These are phyloP conservation scores for Pogoniulus pusillus DNA, from an alignment of 2,797 vertebrate species.

Conservation along the genomic window DNA sequence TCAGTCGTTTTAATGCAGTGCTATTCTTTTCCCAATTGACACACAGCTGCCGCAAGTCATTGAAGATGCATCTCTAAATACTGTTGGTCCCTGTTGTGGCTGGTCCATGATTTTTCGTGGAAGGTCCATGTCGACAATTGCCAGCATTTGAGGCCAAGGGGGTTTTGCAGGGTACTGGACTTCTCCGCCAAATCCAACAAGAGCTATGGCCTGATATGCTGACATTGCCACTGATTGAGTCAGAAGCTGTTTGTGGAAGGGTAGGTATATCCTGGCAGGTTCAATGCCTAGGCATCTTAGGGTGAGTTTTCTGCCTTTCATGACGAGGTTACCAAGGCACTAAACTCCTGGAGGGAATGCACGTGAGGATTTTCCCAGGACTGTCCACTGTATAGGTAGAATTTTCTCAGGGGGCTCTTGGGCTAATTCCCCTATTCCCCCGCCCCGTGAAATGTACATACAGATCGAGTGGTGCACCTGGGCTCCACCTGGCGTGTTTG, in stretches of 20 bases:
- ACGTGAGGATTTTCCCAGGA: too few relatives aligned
- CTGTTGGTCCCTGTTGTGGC: not conserved
- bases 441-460: not conserved
- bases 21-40: not conserved
- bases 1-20: too few relatives aligned
- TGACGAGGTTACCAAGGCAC: too few relatives aligned
- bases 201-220: not conserved
- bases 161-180: not conserved
- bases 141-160: not conserved
- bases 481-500: not conserved
- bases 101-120: not conserved
- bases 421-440: too few relatives aligned
- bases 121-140: not conserved
- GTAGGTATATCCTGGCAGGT: not conserved
- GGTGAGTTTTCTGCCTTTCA: too few relatives aligned
- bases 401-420: too few relatives aligned
- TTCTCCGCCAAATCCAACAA: not conserved
- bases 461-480: not conserved
- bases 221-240: not conserved
- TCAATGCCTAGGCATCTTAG: too few relatives aligned
- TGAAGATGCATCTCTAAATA: not conserved
- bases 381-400: too few relatives aligned
- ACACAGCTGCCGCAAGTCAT: accelerated
- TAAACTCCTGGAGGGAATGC: too few relatives aligned
- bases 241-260: not conserved